phyloP scores from a whole-genome alignment of 2,113 vertebrate species.

The Ia io region DNA sequence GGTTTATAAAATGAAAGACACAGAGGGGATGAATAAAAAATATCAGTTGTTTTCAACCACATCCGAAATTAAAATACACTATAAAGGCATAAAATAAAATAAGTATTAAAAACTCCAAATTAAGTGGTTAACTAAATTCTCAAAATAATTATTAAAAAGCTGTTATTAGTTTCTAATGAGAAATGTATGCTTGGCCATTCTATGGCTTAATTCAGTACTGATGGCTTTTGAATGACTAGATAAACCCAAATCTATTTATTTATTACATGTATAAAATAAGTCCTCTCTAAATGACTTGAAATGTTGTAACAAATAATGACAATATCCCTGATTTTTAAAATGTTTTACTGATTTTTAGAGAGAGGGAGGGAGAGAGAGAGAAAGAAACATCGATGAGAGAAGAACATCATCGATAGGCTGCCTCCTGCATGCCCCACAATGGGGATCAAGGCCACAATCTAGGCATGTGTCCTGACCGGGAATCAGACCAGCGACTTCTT shows the following conservation, averaged over 20 bases:
- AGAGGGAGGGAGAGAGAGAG: too few relatives aligned
- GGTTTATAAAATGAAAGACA: background rate
- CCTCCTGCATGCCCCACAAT: too few relatives aligned
- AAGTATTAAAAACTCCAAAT: background rate
- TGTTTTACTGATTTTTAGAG: too few relatives aligned
- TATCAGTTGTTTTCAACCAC: background rate
- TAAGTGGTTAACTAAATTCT: background rate
- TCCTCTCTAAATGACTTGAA: background rate
- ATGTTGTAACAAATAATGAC: background rate
- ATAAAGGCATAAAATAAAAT: background rate
- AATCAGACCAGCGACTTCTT: too few relatives aligned
- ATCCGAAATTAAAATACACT: background rate
- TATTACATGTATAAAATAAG: slow-evolving; percentile 22
- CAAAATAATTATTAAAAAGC: slow-evolving; percentile 29
- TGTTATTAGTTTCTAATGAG: background rate
- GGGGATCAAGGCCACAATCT: too few relatives aligned
- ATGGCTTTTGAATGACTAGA: slow-evolving; percentile 19
- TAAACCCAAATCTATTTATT: slow-evolving; percentile 6
- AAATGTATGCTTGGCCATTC: slow-evolving; percentile 2
- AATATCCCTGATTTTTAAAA: background rate
- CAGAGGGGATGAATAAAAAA: background rate
- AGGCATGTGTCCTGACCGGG: too few relatives aligned
- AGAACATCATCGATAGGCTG: too few relatives aligned
- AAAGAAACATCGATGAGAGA: too few relatives aligned
- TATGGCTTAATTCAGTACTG: background rate